phyloP scores from a whole-genome alignment of 2,113 vertebrate genomes.

The Peromyscus polionotus region DNA sequence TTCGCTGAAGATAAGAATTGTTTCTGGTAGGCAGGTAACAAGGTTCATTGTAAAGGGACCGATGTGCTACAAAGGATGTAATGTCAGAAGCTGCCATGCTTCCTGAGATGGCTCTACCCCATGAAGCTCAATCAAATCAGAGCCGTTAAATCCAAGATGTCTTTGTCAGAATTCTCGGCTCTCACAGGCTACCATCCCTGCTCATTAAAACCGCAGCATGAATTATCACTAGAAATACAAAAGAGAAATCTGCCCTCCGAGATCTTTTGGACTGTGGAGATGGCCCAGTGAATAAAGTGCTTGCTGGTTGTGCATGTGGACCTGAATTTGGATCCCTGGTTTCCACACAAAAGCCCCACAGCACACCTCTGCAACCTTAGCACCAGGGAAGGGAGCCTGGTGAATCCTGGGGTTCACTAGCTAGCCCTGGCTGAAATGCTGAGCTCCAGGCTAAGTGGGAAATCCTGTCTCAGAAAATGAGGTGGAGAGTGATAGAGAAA shows the following conservation, averaged over 20 bases:
- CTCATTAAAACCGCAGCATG: neutral
- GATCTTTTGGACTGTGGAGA: too few relatives aligned
- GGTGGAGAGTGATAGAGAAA: neutral
- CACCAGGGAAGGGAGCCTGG: neutral
- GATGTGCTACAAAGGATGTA: neutral
- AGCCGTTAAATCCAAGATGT: neutral
- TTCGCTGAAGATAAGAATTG: slow-evolving; percentile 20
- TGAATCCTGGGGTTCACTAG: too few relatives aligned
- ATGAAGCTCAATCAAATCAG: slow-evolving; percentile 1
- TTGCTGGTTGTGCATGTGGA: too few relatives aligned
- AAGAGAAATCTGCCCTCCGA: neutral
- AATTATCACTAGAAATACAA: neutral
- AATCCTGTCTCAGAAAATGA: neutral
- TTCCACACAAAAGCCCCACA: neutral
- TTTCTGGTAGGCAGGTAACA: neutral
- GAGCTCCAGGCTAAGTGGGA: neutral
- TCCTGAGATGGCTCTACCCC: neutral
- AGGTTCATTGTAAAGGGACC: neutral
- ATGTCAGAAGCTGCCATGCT: slow-evolving; percentile 2
- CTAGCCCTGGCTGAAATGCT: neutral
- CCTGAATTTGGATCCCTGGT: neutral
- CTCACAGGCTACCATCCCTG: too few relatives aligned
- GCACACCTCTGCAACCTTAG: too few relatives aligned
- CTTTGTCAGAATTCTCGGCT: neutral
- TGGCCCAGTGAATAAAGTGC: too few relatives aligned